Conservation (phyloP, 2,797 vertebrate genomes). For the Bovichtus diacanthus region DNA sequence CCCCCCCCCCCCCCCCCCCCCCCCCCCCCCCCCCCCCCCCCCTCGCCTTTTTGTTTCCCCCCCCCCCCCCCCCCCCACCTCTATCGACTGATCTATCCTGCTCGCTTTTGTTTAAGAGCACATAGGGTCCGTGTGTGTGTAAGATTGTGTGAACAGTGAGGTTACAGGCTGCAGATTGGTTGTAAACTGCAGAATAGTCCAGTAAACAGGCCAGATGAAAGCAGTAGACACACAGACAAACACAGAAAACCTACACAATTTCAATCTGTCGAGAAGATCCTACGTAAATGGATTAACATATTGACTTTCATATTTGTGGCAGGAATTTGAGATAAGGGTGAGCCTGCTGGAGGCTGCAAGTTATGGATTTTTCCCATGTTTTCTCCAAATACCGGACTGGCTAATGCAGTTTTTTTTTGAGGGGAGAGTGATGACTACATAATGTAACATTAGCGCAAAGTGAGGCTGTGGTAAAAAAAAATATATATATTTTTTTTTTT, state of each 20-base stretch:
- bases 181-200: constrained; percentile 46
- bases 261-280: constrained; percentile 43
- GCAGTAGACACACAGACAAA: constrained; percentile 10
- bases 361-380: constrained; percentile 69
- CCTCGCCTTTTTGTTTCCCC: too few species aligned
- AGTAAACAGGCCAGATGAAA: constrained; percentile 51
- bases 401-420: constrained; percentile 43
- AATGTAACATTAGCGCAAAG: constrained; percentile 60
- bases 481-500: too few species aligned
- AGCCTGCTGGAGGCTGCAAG: constrained; percentile 42
- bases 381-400: constrained; percentile 52
- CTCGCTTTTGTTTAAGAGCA: constrained; percentile 56
- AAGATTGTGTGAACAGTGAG: constrained; percentile 35
- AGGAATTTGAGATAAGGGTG: constrained; percentile 66
- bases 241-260: constrained; percentile 25
- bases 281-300: constrained; percentile 62
- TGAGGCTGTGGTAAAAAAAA: constrained; percentile 34
- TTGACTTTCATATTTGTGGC: constrained; percentile 68
- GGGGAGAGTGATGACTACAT: constrained; percentile 21
- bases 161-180: constrained; percentile 26
- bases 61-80: background rate
- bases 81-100: constrained; percentile 39
- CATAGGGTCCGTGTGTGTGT: constrained; percentile 24
- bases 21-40: background rate
- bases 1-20: background rate